Evolutionary conservation across 1,140 invertebrate species (phyloP), one percentile per base, ranked within the genome.

Genomic region (Leptinotarsa lineolata): DNA sequence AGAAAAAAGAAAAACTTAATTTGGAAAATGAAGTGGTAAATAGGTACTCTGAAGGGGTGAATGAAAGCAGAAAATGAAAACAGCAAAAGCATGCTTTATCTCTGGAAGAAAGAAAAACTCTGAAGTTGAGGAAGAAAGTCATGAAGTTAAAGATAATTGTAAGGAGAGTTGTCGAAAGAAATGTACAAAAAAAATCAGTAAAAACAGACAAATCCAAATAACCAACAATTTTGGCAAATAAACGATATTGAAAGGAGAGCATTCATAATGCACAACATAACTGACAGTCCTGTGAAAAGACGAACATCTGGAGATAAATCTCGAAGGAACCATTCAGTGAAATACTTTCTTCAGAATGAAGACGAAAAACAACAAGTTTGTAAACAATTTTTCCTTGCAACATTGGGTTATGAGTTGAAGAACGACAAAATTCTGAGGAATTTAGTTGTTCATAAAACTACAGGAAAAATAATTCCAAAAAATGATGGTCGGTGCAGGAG

Each of bases 11-110:
- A n/a, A 5, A 54, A 4, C 12, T 54, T 15, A 22, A 22, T 63
- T 63, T 63, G 61, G 61, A 63, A 63, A 63, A 63, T 63, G 61
- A 63, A 63, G 20, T 63, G 15, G 5, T 15, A 22, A 18, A 22
- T 30, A 63, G 61, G 15, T 12, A 63, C 61, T 21, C 24, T 63
- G 21, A 63, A 63, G 15, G 44, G 39, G 18, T 24, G 18, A 67
- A 67, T 67, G 5, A 18, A 67, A 67, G 0, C 12, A 45, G 65
- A 67, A 67, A 67, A 67, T 0, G 65, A 67, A 67, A 67, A 67
- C 65, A n/a, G 20, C 39, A 67, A 15, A 67, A 67, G 65, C 65
- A 67, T 67, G 65, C 8, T 67, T 67, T 46, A 46, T 67, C 39
- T 67, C 65, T 63, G 61, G 11, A 63, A 30, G 61, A 63, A 63